A percentile compares a stretch with the other conserved stretches of the same genome.
Evolutionary conservation across 1,140 invertebrate genomes (phyloP).

Genomic region (Lanistes nyassanus): DNA sequence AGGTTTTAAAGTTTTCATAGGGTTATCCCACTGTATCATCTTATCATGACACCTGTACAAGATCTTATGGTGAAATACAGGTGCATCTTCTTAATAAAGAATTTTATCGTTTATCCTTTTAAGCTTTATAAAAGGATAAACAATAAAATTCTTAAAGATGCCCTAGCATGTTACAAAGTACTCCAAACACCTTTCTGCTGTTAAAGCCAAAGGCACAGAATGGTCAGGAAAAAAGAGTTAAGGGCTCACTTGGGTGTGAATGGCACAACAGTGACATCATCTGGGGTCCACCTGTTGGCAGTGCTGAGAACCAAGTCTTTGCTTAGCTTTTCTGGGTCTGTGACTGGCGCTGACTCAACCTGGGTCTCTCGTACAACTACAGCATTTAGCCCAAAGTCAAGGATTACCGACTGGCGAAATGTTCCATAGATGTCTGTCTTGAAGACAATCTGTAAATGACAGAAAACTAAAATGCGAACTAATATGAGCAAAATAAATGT

Average conservation of each 20-base stretch:
- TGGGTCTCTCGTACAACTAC: conserved; percentile 79
- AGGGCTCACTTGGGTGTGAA: conserved; percentile 69
- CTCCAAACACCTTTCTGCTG: too few species aligned
- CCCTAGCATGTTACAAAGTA: too few species aligned
- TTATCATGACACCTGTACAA: too few species aligned
- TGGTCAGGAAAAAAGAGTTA: not conserved
- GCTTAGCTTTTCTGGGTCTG: conserved; percentile 77
- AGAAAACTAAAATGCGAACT: not conserved
- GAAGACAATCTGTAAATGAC: conserved; percentile 72
- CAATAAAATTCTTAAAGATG: too few species aligned
- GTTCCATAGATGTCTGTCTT: conserved; percentile 81
- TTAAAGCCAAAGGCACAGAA: too few species aligned
- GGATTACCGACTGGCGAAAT: conserved; percentile 82
- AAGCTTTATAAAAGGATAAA: not conserved
- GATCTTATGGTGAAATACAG: too few species aligned
- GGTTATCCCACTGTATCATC: too few species aligned
- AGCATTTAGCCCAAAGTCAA: conserved; percentile 81
- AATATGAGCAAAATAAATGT: not conserved
- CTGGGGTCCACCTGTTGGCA: conserved; percentile 74
- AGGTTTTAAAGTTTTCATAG: too few species aligned
- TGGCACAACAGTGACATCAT: conserved; percentile 71
- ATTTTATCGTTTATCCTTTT: too few species aligned
- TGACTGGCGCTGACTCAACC: conserved; percentile 79
- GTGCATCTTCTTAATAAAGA: too few species aligned
- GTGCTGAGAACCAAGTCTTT: conserved; percentile 63